A percentile compares a stretch with the other conserved stretches of the same genome.
Evolutionary conservation across 1,140 invertebrate species (phyloP).

Genomic region (Oreohelix idahoensis): DNA sequence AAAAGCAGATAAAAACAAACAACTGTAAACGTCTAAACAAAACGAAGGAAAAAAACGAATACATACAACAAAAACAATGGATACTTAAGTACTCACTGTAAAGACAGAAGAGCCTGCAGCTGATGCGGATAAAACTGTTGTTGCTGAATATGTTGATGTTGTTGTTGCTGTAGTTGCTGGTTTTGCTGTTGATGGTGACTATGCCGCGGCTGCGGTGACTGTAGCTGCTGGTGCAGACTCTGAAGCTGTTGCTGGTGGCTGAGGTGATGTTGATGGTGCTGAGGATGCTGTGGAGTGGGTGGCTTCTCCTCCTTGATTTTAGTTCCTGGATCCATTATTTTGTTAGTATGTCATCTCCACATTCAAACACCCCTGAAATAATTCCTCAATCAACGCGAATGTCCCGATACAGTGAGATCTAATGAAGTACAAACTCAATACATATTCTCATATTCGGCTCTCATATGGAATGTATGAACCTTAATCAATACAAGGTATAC

Average conservation of each 20-base stretch:
- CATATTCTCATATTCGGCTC: too few species aligned
- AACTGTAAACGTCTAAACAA: too few species aligned
- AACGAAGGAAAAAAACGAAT: too few species aligned
- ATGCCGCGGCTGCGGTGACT: not conserved
- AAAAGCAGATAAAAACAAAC: too few species aligned
- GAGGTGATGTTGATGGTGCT: not conserved
- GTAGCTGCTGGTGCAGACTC: not conserved
- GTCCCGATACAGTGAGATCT: too few species aligned
- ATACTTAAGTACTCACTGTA: conserved; percentile 3
- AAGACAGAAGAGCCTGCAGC: not conserved
- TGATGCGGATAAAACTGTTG: not conserved
- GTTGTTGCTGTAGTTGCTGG: not conserved
- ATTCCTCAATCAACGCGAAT: too few species aligned
- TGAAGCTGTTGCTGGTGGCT: not conserved
- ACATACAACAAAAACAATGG: too few species aligned
- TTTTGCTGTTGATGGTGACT: not conserved
- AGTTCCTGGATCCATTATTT: not conserved
- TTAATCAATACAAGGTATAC: too few species aligned
- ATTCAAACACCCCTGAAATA: not conserved
- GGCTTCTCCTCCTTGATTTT: conserved; percentile 19
- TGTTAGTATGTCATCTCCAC: not conserved
- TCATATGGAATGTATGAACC: too few species aligned
- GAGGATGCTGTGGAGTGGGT: not conserved
- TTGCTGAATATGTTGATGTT: not conserved
- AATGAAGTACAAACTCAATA: too few species aligned